phyloP scores from a whole-genome alignment of 2,113 vertebrate species.

The Nibea coibor region DNA sequence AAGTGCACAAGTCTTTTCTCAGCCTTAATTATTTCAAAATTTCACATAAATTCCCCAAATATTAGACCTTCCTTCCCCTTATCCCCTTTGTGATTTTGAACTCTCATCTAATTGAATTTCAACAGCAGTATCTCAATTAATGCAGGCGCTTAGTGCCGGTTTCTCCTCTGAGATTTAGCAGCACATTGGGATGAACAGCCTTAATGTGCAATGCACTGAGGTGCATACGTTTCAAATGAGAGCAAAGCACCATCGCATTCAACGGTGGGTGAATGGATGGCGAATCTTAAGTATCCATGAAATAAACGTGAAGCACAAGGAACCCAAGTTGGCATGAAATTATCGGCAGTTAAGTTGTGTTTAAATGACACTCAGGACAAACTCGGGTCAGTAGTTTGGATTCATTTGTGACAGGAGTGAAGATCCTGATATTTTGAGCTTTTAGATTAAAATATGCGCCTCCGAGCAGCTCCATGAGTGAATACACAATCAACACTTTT shows the following conservation, averaged over 20 bases:
- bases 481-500: neutral
- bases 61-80: neutral
- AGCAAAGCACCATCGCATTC: slow-evolving; percentile 1
- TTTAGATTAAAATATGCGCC: neutral
- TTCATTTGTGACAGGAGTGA: neutral
- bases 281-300: slow-evolving; percentile 57
- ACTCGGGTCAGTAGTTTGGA: neutral
- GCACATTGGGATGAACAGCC: slow-evolving; percentile 26
- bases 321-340: slow-evolving; percentile 70
- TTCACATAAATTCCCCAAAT: slow-evolving; percentile 20
- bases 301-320: slow-evolving; percentile 48
- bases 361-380: slow-evolving; percentile 12
- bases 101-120: slow-evolving; percentile 43
- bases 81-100: slow-evolving; percentile 34
- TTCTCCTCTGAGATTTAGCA: slow-evolving; percentile 32
- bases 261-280: neutral
- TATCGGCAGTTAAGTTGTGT: slow-evolving; percentile 1
- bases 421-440: neutral
- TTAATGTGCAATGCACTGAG: slow-evolving; percentile 54
- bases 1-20: neutral
- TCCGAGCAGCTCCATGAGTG: neutral
- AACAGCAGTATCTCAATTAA: slow-evolving; percentile 32
- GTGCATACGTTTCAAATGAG: slow-evolving; percentile 38
- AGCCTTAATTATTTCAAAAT: slow-evolving; percentile 6
- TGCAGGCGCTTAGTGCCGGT: neutral